Evolutionary conservation across 2,113 vertebrate genomes (phyloP), one percentile per base, ranked within the genome.

Genomic region (Hiodon alosoides): DNA sequence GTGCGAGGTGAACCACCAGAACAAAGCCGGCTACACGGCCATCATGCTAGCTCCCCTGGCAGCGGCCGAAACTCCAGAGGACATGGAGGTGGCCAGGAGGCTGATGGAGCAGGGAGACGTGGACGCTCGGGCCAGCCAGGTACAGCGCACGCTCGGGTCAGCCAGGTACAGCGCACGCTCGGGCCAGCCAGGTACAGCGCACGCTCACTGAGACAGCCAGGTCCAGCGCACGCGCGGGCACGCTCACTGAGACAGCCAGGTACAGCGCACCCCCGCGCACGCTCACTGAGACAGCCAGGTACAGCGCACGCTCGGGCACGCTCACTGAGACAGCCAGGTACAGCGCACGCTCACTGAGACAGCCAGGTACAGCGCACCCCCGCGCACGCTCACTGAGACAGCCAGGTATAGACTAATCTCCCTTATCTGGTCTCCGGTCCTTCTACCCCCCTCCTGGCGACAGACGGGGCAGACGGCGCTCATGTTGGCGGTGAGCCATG

Each of bases 31-130:
- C 10, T 98, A 96, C 83, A 98, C 96, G 0, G 90, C 94, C 0
- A 91, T 95, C 81, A 98, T 97, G 96, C 89, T 99, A 80, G 96
- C 94, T 2, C 93, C 94, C 0, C 86, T 99, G 77, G 93, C 93
- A 0, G 84, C 90, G 0, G 91, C 95, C 0, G 94, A 96, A 61
- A 91, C 90, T 0, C 86, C 85, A 0, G 91, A 90, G 74, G 95
- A 96, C 79, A 93, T 97, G 93, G 92, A 94, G 11, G 95, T 96
- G 52, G 92, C 97, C 73, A 90, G 91, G 83, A 91, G 90, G 81
- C 93, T 99, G 76, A 91, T 99, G 86, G 88, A 83, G 81, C 83
- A 90, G 64, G 93, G 94, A 17, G 86, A 96, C 31, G 89, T 97
- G 81, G 96, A 98, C 77, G 83, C 92, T 75, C 85, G 81, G 69